These are phyloP conservation scores for Idaea straminata DNA, from an alignment of 2,888 invertebrate genomes.

Conservation along the genomic window DNA sequence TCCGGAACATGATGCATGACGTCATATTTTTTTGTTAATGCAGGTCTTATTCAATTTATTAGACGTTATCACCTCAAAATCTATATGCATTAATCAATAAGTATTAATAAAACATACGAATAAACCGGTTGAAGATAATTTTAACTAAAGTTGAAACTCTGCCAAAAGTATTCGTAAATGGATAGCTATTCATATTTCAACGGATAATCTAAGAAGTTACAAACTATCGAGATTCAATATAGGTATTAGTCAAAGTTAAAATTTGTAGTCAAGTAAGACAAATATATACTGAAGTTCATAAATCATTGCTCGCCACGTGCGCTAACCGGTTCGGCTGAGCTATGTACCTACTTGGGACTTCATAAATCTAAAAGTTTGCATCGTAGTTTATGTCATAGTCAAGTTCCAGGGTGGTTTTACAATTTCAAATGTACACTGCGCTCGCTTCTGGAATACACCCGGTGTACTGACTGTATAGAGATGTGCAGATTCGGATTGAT, in stretches of 20 bases:
- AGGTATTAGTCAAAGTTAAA: conserved; percentile 40
- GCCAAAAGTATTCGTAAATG: conserved; percentile 20
- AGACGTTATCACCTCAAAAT: too few species aligned
- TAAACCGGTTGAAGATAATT: conserved; percentile 15
- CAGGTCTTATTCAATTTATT: too few species aligned
- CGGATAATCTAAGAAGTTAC: conserved; percentile 28
- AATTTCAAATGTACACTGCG: conserved; percentile 44
- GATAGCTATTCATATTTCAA: conserved; percentile 27
- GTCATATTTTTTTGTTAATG: too few species aligned
- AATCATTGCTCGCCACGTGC: conserved; percentile 51
- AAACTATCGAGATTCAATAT: conserved; percentile 37
- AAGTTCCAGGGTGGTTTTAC: conserved; percentile 50
- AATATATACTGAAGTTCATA: conserved; percentile 44
- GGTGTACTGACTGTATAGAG: conserved; percentile 5
- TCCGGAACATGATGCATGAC: too few species aligned
- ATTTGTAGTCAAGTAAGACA: conserved; percentile 38
- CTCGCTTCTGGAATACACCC: conserved; percentile 37
- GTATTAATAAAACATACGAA: background rate
- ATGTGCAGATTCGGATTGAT: background rate
- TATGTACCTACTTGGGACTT: conserved; percentile 39
- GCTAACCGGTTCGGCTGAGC: conserved; percentile 36
- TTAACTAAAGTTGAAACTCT: conserved; percentile 17
- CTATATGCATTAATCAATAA: background rate
- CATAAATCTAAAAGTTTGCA: conserved; percentile 64
- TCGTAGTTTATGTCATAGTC: conserved; percentile 53